Evolutionary conservation across 1,140 invertebrate genomes (phyloP).

Genomic region (Nymphalis io): DNA sequence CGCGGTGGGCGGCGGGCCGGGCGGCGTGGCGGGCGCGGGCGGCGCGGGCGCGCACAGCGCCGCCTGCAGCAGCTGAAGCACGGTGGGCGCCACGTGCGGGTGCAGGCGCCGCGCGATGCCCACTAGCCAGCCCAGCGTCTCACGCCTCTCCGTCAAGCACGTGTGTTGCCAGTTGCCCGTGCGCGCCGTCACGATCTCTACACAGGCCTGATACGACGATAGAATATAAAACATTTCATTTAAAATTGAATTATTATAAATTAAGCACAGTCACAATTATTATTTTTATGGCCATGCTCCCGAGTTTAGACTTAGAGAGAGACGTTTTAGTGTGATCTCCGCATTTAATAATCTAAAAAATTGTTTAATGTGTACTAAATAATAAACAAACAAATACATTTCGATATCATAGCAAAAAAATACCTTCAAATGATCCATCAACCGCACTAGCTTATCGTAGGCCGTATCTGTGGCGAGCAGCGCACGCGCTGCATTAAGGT

Average conservation of each 20-base stretch:
- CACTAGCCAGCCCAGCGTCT: slow-evolving; percentile 90
- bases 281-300: too few relatives aligned
- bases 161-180: slow-evolving; percentile 97
- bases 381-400: not conserved
- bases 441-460: slow-evolving; percentile 94
- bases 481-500: slow-evolving; percentile 85
- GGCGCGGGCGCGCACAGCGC: slow-evolving; percentile 86
- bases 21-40: slow-evolving; percentile 27
- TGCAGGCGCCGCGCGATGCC: slow-evolving; percentile 91
- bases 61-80: slow-evolving; percentile 93
- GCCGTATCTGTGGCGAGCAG: slow-evolving; percentile 83
- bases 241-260: not conserved
- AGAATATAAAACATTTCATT: not conserved
- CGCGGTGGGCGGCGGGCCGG: slow-evolving; percentile 37
- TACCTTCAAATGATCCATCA: slow-evolving; percentile 96
- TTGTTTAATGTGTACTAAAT: not conserved
- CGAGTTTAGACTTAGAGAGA: too few relatives aligned
- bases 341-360: too few relatives aligned
- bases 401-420: not conserved
- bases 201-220: slow-evolving; percentile 83
- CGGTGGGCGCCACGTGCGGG: slow-evolving; percentile 95
- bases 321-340: too few relatives aligned
- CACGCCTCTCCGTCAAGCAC: slow-evolving; percentile 87
- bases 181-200: slow-evolving; percentile 94
- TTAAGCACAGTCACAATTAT: too few relatives aligned